Evolutionary conservation across 2,888 invertebrate species (phyloP), one percentile per base, ranked within the genome.

Genomic region (Chouioia cunea): DNA sequence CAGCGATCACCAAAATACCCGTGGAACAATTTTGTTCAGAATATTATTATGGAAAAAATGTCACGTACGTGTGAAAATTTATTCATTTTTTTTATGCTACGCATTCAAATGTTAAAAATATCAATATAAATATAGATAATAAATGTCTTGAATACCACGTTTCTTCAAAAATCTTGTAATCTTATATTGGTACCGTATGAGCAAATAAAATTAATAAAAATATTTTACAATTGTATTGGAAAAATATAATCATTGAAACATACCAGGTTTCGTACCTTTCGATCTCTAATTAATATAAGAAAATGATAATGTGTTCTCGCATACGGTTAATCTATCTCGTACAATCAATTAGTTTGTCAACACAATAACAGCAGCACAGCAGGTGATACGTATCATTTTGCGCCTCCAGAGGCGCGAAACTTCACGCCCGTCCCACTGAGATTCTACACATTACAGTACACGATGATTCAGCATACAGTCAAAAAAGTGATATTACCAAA

Each of bases 351-450:
- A 63, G 66, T 63, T 73, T 70, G 70, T 74, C 68, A 73, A 74
- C 70, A 75, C 36, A 36, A 36, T 36, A 36, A 36, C 36, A 36
- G 36, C 36, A 36, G 36, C 36, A 36, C 36, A 36, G 36, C 36
- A 6, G 36, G 36, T 12, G 36, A 36, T 36, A 36, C 10, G 16
- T 48, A 66, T 46, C 47, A 57, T 46, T 48, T n/a, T 43, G 50
- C 47, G 48, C 52, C 50, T 50, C 43, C 52, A 18, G 48, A 67
- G 36, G 74, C 71, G 63, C 63, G 63, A 67, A 70, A 57, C 71
- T 65, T 68, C 65, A 71, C 65, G 71, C 73, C n/a, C 67, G 59
- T 71, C 75, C 73, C 73, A 73, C 70, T 73, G 73, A 14, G 70
- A 36, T 36, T 18, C 44, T 14, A 15, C 54, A 60, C 46, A 50